phyloP scores from a whole-genome alignment of 2,113 vertebrate species.

The Aspiorhynchus laticeps region DNA sequence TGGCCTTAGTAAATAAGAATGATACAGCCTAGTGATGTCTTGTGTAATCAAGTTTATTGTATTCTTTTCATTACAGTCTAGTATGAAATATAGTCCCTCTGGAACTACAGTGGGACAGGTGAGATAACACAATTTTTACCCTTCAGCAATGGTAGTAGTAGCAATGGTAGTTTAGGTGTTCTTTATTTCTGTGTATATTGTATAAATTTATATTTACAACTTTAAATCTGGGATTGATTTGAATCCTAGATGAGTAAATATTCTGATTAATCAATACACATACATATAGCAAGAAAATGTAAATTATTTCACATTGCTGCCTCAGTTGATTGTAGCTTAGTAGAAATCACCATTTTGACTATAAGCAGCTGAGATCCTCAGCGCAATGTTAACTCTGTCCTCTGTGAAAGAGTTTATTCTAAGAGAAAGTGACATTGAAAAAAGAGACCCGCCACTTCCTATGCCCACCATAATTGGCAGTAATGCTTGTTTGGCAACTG shows the following conservation, averaged over 20 bases:
- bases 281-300: background rate
- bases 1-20: background rate
- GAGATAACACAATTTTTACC: background rate
- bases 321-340: background rate
- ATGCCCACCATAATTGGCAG: constrained; percentile 69
- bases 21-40: background rate
- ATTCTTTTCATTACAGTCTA: background rate
- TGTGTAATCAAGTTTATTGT: background rate
- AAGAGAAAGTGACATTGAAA: constrained; percentile 59
- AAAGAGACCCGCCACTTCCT: constrained; percentile 56
- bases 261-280: background rate
- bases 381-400: background rate
- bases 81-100: constrained; percentile 19
- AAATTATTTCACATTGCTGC: background rate
- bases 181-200: background rate
- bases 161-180: background rate
- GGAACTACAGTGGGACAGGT: background rate
- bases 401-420: constrained; percentile 41
- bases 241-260: background rate
- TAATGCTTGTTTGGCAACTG: constrained; percentile 65
- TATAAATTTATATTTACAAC: background rate
- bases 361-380: background rate
- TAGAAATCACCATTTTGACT: constrained; percentile 24
- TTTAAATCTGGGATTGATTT: background rate
- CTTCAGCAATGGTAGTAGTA: background rate